These are phyloP conservation scores for Anthoscopus minutus DNA, from an alignment of 2,113 vertebrate genomes.

Conservation along the genomic window DNA sequence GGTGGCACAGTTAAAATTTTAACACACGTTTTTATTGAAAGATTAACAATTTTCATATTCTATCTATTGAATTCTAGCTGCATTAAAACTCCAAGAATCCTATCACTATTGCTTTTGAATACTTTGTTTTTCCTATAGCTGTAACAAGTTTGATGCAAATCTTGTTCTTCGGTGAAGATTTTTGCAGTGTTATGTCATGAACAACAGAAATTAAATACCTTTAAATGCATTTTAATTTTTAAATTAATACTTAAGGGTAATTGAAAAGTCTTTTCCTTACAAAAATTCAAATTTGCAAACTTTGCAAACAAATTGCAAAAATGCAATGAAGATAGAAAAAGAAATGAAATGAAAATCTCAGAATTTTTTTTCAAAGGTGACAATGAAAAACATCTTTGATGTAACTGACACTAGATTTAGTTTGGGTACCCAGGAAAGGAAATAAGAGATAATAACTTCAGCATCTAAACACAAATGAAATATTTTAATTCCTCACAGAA, in stretches of 20 bases:
- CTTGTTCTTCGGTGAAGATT: background rate
- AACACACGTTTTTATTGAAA: background rate
- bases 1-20: background rate
- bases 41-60: background rate
- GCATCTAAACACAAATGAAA: background rate
- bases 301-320: too few relatives aligned
- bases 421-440: background rate
- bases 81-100: background rate
- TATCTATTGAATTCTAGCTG: background rate
- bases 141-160: background rate
- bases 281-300: background rate
- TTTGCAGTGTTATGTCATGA: background rate
- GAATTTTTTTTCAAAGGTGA: background rate
- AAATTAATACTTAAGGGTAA: background rate
- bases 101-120: background rate
- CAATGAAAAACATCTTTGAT: background rate
- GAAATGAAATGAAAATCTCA: background rate
- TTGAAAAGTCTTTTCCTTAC: background rate
- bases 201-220: background rate
- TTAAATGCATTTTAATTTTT: background rate
- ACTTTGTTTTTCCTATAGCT: background rate
- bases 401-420: background rate
- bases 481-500: background rate
- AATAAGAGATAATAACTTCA: background rate
- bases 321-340: background rate